Base-by-base conservation (phyloP, 2,888 invertebrate species). In the Leuctra nigra region DNA sequence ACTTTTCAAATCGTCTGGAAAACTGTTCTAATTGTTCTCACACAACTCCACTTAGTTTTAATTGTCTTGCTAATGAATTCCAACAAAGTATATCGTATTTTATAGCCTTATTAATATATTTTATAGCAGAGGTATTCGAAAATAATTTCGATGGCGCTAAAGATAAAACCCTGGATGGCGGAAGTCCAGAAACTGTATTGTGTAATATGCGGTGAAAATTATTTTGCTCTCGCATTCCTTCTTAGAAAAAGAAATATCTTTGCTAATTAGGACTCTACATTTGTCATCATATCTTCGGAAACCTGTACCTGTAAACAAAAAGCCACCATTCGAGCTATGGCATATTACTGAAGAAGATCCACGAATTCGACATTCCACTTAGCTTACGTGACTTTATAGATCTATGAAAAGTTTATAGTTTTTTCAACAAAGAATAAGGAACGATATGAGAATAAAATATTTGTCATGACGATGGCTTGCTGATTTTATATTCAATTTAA, bases 1-100 rank as follows among this genome's bases (percentile, higher is more conserved):
- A 50, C 33, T 50, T 29, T 50, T 50, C 25, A 35, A 50, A 50
- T 50, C 36, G 50, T 50, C 33, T 50, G 4, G 50, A 35, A 50
- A 48, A 50, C n/a, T 33, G 50, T 20, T 29, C 20, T 29, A 25
- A 29, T 48, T 48, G 48, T 47, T 47, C 47, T 47, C 47, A 47
- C 24, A 16, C n/a, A 29, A 13, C 2, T 33, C 9, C 16, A 11
- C 16, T n/a, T 33, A 16, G 29, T 14, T 50, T 35, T 29, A 50
- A 50, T 50, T 50, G 16, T 22, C 4, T 14, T 1, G 50, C 20
- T 35, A 50, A 50, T 35, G 33, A 18, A 35, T 18, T 35, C 29
- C 16, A 14, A 20, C 11, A 16, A 33, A 4, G 16, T 16, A n/a
- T n/a, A 33, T 33, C 9, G n/a, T 23, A 44, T 44, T 44, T 44